Percentiles rank a stretch among this genome's conserved stretches.
phyloP scores from a whole-genome alignment of 1,140 invertebrate species.

The Papilio polyxenes region DNA sequence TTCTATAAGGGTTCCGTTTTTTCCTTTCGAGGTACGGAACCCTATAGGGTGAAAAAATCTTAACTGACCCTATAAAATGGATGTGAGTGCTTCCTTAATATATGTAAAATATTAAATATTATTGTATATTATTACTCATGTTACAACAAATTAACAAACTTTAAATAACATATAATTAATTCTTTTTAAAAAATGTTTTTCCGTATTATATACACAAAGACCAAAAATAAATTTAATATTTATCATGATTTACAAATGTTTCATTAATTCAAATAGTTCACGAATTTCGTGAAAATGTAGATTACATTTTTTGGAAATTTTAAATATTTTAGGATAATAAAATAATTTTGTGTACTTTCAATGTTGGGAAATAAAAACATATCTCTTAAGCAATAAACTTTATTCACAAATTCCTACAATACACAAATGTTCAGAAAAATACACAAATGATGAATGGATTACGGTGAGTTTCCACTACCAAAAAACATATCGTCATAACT shows the following conservation, averaged over 20 bases:
- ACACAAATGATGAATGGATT: neutral
- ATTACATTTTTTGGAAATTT: neutral
- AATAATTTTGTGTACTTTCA: neutral
- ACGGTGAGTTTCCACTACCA: neutral
- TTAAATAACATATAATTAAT: no score
- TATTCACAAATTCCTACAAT: slow-evolving; percentile 2
- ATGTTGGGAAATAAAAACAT: neutral
- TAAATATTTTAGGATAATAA: neutral
- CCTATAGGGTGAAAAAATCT: neutral
- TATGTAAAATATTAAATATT: neutral
- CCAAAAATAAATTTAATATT: no score
- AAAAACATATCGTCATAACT: neutral
- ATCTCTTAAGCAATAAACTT: neutral
- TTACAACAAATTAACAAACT: no score
- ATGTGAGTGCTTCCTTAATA: neutral
- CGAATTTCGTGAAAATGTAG: no score
- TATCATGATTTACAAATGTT: no score
- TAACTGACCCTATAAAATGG: neutral
- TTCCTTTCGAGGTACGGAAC: no score
- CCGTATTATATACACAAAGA: no score
- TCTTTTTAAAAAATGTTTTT: no score
- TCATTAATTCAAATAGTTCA: no score
- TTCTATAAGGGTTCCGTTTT: no score
- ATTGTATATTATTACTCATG: neutral
- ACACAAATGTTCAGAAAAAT: neutral